These are phyloP conservation scores for Sterrhoptilus dennistouni DNA, from an alignment of 2,113 vertebrate genomes.

Conservation along the genomic window DNA sequence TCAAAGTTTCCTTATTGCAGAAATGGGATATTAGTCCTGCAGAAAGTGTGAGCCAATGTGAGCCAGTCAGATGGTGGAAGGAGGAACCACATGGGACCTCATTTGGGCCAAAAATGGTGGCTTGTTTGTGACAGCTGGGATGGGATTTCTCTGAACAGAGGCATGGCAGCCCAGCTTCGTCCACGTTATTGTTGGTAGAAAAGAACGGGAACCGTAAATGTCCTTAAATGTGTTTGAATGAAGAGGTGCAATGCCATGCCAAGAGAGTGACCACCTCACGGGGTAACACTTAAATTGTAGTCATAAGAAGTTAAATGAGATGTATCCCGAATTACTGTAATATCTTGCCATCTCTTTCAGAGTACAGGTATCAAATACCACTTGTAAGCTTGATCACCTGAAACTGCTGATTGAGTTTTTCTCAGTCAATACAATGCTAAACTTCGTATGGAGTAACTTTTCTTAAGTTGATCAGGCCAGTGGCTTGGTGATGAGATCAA, in stretches of 20 bases:
- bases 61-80: neutral
- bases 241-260: neutral
- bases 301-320: neutral
- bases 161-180: neutral
- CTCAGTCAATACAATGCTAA: neutral
- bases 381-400: neutral
- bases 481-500: neutral
- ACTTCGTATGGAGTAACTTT: neutral
- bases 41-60: neutral
- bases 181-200: neutral
- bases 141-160: neutral
- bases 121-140: neutral
- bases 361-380: neutral
- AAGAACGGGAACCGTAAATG: neutral
- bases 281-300: rapidly evolving
- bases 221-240: neutral
- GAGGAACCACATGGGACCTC: neutral
- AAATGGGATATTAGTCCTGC: neutral
- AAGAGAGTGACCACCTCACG: rapidly evolving
- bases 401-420: neutral
- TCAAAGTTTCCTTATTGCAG: neutral
- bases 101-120: neutral
- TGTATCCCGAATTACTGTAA: neutral
- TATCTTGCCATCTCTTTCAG: neutral
- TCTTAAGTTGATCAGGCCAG: neutral